Evolutionary conservation across 2,113 vertebrate genomes (phyloP).

Genomic region (Erinaceus europaeus): DNA sequence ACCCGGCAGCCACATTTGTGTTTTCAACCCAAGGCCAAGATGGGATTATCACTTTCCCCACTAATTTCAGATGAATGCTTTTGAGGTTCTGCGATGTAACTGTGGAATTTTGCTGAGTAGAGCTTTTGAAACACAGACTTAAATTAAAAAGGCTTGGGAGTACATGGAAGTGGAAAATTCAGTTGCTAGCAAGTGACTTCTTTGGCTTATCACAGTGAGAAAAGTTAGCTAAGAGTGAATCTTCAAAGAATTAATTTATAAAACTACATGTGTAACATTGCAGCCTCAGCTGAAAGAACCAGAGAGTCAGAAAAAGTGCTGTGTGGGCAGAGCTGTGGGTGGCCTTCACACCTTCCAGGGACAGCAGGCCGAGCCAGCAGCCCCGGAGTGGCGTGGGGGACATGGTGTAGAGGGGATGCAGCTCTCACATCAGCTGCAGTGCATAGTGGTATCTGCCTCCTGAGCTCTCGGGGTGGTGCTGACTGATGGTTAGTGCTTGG

Average conservation of each 20-base stretch:
- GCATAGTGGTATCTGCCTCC: neutral
- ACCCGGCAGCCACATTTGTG: neutral
- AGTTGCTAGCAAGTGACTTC: neutral
- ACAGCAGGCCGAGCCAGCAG: neutral
- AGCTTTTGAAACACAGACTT: neutral
- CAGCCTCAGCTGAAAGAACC: constrained; percentile 61
- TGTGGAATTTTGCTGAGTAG: constrained; percentile 40
- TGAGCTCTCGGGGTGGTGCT: neutral
- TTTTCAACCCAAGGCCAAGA: neutral
- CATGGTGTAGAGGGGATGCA: no score
- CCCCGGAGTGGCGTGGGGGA: neutral
- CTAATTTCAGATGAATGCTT: constrained; percentile 7
- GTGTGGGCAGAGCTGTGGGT: neutral
- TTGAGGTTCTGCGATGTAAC: neutral
- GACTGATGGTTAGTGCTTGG: neutral
- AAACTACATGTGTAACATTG: neutral
- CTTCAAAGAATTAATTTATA: constrained; percentile 66
- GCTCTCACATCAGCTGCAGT: neutral
- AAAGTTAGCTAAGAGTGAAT: constrained; percentile 43
- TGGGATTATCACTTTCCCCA: neutral
- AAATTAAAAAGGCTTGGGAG: neutral
- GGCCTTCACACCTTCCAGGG: neutral
- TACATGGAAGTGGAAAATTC: neutral
- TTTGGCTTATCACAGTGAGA: constrained; percentile 31
- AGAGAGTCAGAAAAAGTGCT: constrained; percentile 27